Conservation (phyloP, 2,797 vertebrate genomes). For the Gadopsis marmoratus region DNA sequence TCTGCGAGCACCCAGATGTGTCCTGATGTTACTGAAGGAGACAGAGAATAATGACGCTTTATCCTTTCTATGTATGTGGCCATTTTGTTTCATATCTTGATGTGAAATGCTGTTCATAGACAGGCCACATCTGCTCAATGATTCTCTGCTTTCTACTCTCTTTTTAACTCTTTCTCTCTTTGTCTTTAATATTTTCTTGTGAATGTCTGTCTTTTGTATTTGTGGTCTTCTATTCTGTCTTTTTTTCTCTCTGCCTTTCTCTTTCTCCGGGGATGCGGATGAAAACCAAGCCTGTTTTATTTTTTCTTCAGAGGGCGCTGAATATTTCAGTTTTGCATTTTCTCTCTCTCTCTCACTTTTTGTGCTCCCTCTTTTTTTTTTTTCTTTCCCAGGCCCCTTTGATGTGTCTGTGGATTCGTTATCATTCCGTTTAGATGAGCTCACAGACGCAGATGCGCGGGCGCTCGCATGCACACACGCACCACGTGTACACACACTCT, state of each 20-base stretch:
- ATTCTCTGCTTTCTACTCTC: conserved; percentile 56
- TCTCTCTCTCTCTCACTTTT: conserved; percentile 73
- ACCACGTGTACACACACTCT: conserved; percentile 20
- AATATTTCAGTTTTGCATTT: conserved; percentile 94
- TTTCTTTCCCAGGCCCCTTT: conserved; percentile 83
- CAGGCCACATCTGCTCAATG: conserved; percentile 60
- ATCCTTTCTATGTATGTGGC: conserved; percentile 44
- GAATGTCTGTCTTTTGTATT: conserved; percentile 71
- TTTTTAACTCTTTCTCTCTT: conserved; percentile 69
- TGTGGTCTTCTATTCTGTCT: conserved; percentile 73
- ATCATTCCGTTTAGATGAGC: conserved; percentile 91
- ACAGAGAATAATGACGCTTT: conserved; percentile 26
- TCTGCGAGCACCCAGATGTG: conserved; percentile 1
- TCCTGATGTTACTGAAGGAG: conserved; percentile 25
- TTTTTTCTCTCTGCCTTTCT: conserved; percentile 54
- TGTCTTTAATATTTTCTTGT: conserved; percentile 71
- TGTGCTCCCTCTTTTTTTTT: conserved; percentile 81
- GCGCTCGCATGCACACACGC: conserved; percentile 47
- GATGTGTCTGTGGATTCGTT: conserved; percentile 95
- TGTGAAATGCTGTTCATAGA: conserved; percentile 59
- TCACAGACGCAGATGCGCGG: conserved; percentile 80
- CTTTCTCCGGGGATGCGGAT: conserved; percentile 82
- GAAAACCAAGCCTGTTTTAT: conserved; percentile 82
- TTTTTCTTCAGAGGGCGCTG: conserved; percentile 92
- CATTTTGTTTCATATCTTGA: conserved; percentile 43